phyloP scores from a whole-genome alignment of 2,113 vertebrate species.

The Lagopus leucura region DNA sequence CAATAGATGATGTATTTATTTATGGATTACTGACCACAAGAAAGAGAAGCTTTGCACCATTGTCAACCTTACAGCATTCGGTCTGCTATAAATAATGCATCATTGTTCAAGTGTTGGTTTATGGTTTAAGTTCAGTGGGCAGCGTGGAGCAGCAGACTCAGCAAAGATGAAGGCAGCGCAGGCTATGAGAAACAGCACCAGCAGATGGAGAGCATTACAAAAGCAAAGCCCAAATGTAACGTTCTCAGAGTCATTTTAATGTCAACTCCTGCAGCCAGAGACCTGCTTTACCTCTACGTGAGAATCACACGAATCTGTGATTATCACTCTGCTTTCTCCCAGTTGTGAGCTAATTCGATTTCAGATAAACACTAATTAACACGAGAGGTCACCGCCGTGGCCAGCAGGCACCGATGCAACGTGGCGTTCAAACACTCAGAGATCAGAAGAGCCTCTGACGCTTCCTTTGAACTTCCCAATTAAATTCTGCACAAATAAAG shows the following conservation, averaged over 20 bases:
- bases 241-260: neutral
- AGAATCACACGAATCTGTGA: neutral
- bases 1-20: slow-evolving; percentile 62
- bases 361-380: slow-evolving; percentile 70
- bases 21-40: slow-evolving; percentile 67
- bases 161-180: slow-evolving; percentile 38
- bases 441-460: slow-evolving; percentile 10
- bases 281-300: slow-evolving; percentile 5
- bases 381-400: slow-evolving; percentile 36
- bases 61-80: slow-evolving; percentile 24
- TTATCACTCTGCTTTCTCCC: slow-evolving; percentile 37
- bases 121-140: slow-evolving; percentile 58
- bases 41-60: slow-evolving; percentile 53
- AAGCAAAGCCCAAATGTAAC: slow-evolving; percentile 30
- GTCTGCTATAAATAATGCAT: slow-evolving; percentile 70
- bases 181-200: slow-evolving; percentile 53
- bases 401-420: slow-evolving; percentile 22
- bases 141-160: slow-evolving; percentile 7
- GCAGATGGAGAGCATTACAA: slow-evolving; percentile 27
- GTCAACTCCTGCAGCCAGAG: neutral
- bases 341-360: slow-evolving; percentile 52
- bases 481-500: slow-evolving; percentile 66
- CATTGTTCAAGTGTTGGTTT: slow-evolving; percentile 51
- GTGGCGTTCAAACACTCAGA: slow-evolving; percentile 24
- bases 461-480: slow-evolving; percentile 67